Evolutionary conservation across 2,888 invertebrate species (phyloP).

Genomic region (Drosophila emarginata): DNA sequence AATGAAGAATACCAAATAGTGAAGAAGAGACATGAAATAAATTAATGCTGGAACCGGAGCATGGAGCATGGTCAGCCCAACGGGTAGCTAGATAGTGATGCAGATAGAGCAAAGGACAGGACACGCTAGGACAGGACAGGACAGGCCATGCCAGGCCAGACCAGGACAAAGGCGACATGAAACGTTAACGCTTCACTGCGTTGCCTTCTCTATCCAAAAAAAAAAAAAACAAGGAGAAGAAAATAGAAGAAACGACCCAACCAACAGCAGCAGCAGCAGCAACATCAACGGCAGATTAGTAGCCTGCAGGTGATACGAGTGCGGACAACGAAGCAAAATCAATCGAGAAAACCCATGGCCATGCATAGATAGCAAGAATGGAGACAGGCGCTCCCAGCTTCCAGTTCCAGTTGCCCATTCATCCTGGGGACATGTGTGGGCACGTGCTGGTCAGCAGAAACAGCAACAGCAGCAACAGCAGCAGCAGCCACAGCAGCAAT

Average conservation of each 20-base stretch:
- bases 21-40: slow-evolving; percentile 13
- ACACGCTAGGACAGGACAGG: slow-evolving; percentile 19
- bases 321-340: slow-evolving; percentile 61
- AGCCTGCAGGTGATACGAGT: slow-evolving; percentile 73
- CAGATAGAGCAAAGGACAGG: slow-evolving; percentile 47
- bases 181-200: slow-evolving; percentile 74
- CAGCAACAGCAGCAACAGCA: slow-evolving; percentile 67
- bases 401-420: slow-evolving; percentile 39
- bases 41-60: slow-evolving; percentile 11
- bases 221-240: background rate
- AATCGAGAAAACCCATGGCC: slow-evolving; percentile 68
- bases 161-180: slow-evolving; percentile 61
- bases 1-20: slow-evolving; percentile 17
- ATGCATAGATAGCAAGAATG: slow-evolving; percentile 52
- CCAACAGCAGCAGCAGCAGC: slow-evolving; percentile 7
- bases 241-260: background rate
- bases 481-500: slow-evolving; percentile 39
- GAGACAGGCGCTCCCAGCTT: slow-evolving; percentile 28
- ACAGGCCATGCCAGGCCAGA: slow-evolving; percentile 6
- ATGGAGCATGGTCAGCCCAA: slow-evolving; percentile 32
- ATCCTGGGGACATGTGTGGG: slow-evolving; percentile 69
- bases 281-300: slow-evolving; percentile 63
- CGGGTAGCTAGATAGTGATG: slow-evolving; percentile 65
- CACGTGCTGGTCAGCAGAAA: slow-evolving; percentile 69
- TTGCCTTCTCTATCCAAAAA: slow-evolving; percentile 33